Conservation (phyloP, 2,113 vertebrate species). For the Megaceryle torquata region DNA sequence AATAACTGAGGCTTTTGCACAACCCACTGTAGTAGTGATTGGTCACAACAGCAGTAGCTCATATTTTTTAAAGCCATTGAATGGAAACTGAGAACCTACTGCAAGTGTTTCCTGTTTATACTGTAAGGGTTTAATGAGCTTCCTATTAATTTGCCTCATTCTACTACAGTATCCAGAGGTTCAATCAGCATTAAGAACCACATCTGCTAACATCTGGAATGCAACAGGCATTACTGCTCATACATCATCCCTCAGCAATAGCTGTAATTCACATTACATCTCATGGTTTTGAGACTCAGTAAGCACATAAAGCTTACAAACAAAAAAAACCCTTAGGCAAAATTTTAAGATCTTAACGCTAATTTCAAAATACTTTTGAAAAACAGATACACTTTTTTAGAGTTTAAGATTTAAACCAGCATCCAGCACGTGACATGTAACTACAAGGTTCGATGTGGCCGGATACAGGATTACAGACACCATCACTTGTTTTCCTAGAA, state of each 20-base stretch:
- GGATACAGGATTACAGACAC: accelerated
- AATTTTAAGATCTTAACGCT: neutral
- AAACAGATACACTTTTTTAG: neutral
- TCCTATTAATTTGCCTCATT: neutral
- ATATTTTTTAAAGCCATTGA: neutral
- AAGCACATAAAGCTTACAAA: neutral
- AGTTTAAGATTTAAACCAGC: neutral
- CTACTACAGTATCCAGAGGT: neutral
- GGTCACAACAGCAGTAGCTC: neutral
- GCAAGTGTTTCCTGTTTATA: neutral
- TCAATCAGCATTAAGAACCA: neutral
- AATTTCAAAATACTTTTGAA: neutral
- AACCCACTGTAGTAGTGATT: neutral
- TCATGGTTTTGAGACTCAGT: neutral
- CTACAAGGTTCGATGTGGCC: neutral
- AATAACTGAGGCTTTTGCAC: neutral
- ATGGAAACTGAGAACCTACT: neutral
- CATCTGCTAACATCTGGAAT: neutral
- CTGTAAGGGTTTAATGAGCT: neutral
- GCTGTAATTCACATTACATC: neutral
- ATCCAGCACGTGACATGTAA: neutral
- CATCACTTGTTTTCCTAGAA: neutral
- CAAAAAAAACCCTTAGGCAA: neutral
- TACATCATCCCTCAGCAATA: neutral
- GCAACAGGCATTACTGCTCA: neutral